Evolutionary conservation across 2,797 vertebrate genomes (phyloP).

Genomic region (Pseudomugil gertrudae): DNA sequence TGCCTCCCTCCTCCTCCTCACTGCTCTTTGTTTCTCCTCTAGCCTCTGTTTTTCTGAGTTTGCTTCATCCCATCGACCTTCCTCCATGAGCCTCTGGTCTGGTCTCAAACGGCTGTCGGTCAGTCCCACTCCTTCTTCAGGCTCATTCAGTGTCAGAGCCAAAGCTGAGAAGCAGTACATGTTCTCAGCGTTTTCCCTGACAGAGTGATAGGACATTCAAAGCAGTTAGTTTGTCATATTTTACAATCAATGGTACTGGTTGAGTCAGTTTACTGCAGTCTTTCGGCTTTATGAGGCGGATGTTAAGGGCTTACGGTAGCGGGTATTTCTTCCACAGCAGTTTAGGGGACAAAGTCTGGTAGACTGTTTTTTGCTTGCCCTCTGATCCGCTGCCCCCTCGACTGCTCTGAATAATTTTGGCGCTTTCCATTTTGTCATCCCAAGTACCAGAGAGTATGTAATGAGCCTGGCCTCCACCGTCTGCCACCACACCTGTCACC

Average conservation of each 20-base stretch:
- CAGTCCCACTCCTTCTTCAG: slow-evolving; percentile 84
- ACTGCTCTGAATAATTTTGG: slow-evolving; percentile 86
- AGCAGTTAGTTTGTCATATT: not conserved
- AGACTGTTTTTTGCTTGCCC: slow-evolving; percentile 86
- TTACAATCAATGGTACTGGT: slow-evolving; percentile 20
- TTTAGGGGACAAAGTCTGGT: slow-evolving; percentile 85
- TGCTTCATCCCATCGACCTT: slow-evolving; percentile 95
- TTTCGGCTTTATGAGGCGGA: slow-evolving; percentile 2
- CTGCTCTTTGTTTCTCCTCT: slow-evolving; percentile 93
- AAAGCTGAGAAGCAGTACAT: slow-evolving; percentile 97
- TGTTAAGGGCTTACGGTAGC: slow-evolving; percentile 85
- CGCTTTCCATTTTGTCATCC: slow-evolving; percentile 97
- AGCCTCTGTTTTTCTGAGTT: slow-evolving; percentile 94
- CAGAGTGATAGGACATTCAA: slow-evolving; percentile 7
- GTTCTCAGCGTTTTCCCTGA: slow-evolving; percentile 94
- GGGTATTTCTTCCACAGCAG: slow-evolving; percentile 95
- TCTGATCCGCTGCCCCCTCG: slow-evolving; percentile 86
- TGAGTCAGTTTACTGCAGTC: slow-evolving; percentile 8
- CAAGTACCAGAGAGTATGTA: slow-evolving; percentile 93
- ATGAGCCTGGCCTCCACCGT: slow-evolving; percentile 87
- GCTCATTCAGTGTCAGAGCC: slow-evolving; percentile 92
- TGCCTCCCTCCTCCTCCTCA: slow-evolving; percentile 90
- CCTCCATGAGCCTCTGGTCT: slow-evolving; percentile 97
- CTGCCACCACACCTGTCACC: slow-evolving; percentile 94
- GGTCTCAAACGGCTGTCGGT: slow-evolving; percentile 94